phyloP scores from a whole-genome alignment of 2,797 vertebrate species.

The Gastrophryne carolinensis region DNA sequence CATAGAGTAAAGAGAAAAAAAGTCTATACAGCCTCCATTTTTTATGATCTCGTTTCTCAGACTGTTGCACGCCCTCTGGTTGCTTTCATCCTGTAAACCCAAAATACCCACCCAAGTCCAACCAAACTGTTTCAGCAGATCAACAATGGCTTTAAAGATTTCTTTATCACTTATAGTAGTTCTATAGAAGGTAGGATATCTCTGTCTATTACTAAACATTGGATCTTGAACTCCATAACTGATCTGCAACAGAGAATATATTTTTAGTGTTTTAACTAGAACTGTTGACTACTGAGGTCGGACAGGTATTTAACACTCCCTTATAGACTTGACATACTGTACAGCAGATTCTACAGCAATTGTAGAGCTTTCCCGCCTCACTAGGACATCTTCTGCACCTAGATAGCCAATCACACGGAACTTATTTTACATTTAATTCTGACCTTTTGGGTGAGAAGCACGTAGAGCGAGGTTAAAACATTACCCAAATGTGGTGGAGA shows the following conservation, averaged over 20 bases:
- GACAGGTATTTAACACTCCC: no score
- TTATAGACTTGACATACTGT: no score
- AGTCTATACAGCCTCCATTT: neutral
- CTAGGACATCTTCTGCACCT: no score
- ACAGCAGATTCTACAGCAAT: no score
- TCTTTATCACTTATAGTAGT: neutral
- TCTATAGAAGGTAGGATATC: neutral
- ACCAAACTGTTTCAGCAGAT: neutral
- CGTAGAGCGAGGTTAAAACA: no score
- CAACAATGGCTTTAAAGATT: neutral
- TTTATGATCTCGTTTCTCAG: neutral
- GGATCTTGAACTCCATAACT: slow-evolving; percentile 5
- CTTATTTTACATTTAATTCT: no score
- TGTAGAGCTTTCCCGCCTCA: no score
- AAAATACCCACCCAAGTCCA: slow-evolving; percentile 5
- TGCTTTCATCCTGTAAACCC: neutral
- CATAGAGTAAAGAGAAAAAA: neutral
- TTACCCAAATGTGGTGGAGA: no score
- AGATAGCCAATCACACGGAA: no score
- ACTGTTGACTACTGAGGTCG: no score
- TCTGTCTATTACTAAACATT: neutral
- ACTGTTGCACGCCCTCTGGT: neutral
- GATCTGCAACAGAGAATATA: neutral
- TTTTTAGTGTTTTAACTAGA: no score
- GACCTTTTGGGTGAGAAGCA: no score